phyloP scores from a whole-genome alignment of 2,113 vertebrate genomes.

The Melanerpes formicivorus region DNA sequence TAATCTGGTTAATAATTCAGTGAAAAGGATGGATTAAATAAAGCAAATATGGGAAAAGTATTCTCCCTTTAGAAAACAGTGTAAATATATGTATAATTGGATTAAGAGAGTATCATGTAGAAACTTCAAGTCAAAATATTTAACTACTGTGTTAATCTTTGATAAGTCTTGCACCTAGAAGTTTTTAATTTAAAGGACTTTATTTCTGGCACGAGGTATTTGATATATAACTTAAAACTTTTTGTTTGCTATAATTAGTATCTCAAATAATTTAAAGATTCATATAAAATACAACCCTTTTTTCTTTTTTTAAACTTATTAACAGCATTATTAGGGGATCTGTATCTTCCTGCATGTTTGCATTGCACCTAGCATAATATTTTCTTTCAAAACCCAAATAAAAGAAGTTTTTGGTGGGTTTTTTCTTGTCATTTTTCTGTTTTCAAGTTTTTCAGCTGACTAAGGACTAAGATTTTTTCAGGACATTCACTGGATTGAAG shows the following conservation, averaged over 20 bases:
- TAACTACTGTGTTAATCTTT: neutral
- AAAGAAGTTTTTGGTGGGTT: neutral
- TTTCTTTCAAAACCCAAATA: neutral
- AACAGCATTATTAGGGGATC: neutral
- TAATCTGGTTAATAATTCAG: neutral
- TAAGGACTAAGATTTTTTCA: neutral
- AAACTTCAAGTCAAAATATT: neutral
- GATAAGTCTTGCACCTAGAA: neutral
- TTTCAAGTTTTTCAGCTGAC: conserved; percentile 4
- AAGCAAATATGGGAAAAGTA: neutral
- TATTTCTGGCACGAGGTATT: neutral
- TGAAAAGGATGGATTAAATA: neutral
- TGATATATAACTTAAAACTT: neutral
- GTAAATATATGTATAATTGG: neutral
- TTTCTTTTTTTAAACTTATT: neutral
- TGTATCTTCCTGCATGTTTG: neutral
- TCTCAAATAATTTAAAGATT: neutral
- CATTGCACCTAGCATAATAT: neutral
- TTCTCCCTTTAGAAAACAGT: neutral
- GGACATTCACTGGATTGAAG: neutral
- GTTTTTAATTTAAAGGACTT: neutral
- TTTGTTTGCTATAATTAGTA: neutral
- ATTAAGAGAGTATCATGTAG: neutral
- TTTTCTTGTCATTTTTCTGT: neutral
- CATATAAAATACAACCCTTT: neutral